Base-by-base conservation (phyloP, 2,888 invertebrate genomes). In the Crematogaster levior region DNA sequence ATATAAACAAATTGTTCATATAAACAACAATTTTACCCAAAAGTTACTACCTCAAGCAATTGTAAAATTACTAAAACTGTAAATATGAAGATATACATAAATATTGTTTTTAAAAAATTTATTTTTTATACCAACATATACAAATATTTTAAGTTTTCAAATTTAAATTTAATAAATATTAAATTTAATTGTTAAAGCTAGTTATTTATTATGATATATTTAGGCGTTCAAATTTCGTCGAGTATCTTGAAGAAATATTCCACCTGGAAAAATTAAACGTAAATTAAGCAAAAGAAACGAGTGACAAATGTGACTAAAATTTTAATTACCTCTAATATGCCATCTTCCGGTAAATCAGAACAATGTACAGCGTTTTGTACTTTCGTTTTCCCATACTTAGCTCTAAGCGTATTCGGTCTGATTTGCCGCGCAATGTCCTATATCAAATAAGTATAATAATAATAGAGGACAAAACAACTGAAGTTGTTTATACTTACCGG, bases 291-390 rank as follows among this genome's bases (percentile, higher is more conserved):
- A 15, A 5, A 58, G 6, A 79, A 37, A 43, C 18, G 70, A 63
- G 12, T 56, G 12, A 15, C 4, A 40, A 43, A 58, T 37, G 18
- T 34, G 1, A 72, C n/a, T 24, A 37, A 56, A 37, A 15, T 9
- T 75, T 56, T 30, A 51, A 18, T 93, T 89, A 96, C 95, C 95
- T 99, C 99, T 77, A 98, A 94, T 37, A 96, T 92, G 0, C 97
- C 97, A 95, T 99, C 99, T 93, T 98, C 98, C 0, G 97, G 96
- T 81, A 99, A 95, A 95, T 99, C 99, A 30, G 99, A 99, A 93
- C 99, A 99, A 94, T 99, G 99, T 9, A 99, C 95, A 5, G 98
- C 98, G 95, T 99, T 99, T 92, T 97, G 96, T 30, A 98, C 96
- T 95, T 97, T 98, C 58, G 96, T 97, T 58, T 95, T 96, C 0